Evolutionary conservation across 2,113 vertebrate species (phyloP), one percentile per base, ranked within the genome.

Genomic region (Taurulus bubalis): DNA sequence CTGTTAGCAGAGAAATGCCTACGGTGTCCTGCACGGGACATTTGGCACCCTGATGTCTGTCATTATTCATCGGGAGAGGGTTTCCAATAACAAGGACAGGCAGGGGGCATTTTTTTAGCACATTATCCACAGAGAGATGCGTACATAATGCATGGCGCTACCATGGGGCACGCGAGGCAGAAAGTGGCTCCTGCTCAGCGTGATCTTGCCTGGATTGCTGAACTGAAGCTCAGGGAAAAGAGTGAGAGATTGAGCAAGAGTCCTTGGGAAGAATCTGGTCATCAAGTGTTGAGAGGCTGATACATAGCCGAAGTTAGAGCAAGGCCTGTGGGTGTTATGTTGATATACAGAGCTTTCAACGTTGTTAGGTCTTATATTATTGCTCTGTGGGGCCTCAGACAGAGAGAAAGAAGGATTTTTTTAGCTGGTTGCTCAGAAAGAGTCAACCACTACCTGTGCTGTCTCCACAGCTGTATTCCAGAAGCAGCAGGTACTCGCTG

Each of bases 51-150:
- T 88, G 90, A 94, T 91, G 93, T 88, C 92, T 88, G 90, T 93
- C 94, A 95, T 96, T 93, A 95, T 93, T 96, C 95, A 96, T 91
- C 53, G 60, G 87, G 85, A 93, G 91, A 89, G 82, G 89, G 83
- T 93, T 93, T 94, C 90, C 87, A 92, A 94, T 91, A 93, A 94
- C 94, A 95, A 95, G 95, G 95, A 90, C 94, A 90, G 79, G 79
- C 88, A 94, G 92, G 91, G 93, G 94, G 93, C 91, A 88, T 89
- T 87, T 86, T 87, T 91, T 91, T 81, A 91, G 86, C 78, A 80
- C 85, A 89, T 90, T 89, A 90, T 92, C 90, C 83, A 82, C 77
- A 42, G 81, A 87, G 79, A 85, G 84, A 90, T 85, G 85, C 75
- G 78, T 85, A 80, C 85, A 89, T 91, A 92, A 94, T 91, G 83